These are phyloP conservation scores for Odocoileus virginianus DNA, from an alignment of 2,113 vertebrate genomes.

Conservation along the genomic window DNA sequence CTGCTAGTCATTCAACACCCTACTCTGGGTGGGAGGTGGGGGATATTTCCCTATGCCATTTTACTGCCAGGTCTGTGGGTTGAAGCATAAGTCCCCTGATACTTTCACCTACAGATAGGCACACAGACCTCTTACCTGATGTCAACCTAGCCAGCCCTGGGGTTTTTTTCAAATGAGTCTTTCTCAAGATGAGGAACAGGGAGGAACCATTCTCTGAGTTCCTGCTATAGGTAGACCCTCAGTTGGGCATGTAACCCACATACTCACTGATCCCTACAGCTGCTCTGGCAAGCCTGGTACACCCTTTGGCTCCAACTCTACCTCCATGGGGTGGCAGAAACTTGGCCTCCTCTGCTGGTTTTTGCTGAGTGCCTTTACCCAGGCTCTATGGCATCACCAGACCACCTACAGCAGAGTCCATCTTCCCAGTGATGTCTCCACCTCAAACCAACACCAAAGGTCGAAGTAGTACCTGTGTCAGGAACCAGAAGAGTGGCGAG, in stretches of 20 bases:
- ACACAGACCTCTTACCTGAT: not conserved
- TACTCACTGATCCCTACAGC: not conserved
- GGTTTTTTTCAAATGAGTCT: not conserved
- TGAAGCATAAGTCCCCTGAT: not conserved
- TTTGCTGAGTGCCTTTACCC: not conserved
- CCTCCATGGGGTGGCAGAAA: not conserved
- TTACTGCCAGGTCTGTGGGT: not conserved
- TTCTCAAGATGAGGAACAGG: not conserved
- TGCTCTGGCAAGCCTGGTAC: not conserved
- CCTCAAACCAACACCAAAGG: not conserved
- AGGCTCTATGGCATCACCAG: not conserved
- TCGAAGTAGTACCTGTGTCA: not conserved
- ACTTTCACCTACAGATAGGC: not conserved
- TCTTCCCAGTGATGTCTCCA: not conserved
- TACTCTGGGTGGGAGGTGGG: not conserved
- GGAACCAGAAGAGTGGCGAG: not conserved
- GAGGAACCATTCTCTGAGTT: not conserved
- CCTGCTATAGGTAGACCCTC: not conserved
- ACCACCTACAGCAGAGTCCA: not conserved
- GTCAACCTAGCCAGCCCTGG: not conserved
- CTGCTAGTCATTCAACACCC: not conserved
- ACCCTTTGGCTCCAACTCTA: not conserved
- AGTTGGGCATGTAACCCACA: not conserved
- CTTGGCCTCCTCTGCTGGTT: not conserved
- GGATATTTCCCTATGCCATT: not conserved